Conservation (phyloP, 2,888 invertebrate genomes). For the Lasioglossum zephyrum region DNA sequence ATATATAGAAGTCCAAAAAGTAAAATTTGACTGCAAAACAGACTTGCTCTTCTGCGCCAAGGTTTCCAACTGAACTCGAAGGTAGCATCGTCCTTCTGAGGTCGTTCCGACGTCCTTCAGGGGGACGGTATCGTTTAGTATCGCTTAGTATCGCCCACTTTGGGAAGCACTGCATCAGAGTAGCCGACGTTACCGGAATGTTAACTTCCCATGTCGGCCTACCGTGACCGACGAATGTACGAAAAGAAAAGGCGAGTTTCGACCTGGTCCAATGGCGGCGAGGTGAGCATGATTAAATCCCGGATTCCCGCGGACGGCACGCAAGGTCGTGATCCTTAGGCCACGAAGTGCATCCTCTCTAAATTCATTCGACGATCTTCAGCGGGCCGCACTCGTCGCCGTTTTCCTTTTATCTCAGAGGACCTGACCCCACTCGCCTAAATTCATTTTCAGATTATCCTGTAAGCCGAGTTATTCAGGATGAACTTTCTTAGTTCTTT, state of each 20-base stretch:
- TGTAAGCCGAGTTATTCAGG: not conserved
- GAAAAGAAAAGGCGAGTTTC: slow-evolving; percentile 54
- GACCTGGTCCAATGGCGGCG: slow-evolving; percentile 37
- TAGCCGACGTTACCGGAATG: slow-evolving; percentile 78
- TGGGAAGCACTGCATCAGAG: slow-evolving; percentile 27
- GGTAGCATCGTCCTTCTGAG: not conserved
- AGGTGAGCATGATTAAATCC: slow-evolving; percentile 65
- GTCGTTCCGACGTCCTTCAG: not conserved
- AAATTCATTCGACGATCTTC: slow-evolving; percentile 16
- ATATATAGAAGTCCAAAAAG: not conserved
- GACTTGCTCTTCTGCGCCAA: not conserved
- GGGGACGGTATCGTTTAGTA: not conserved
- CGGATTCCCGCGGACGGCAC: slow-evolving; percentile 53
- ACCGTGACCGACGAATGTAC: slow-evolving; percentile 43
- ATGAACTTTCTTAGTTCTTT: too few species aligned
- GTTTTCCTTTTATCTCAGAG: not conserved
- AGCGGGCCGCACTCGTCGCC: not conserved
- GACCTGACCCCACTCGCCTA: not conserved
- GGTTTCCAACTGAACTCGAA: not conserved
- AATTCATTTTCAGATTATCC: not conserved
- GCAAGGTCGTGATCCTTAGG: slow-evolving; percentile 69
- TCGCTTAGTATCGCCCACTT: not conserved
- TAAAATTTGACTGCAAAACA: not conserved
- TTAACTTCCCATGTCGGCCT: slow-evolving; percentile 79
- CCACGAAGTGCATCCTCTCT: slow-evolving; percentile 24